Evolutionary conservation across 1,140 invertebrate species (phyloP), one percentile per base, ranked within the genome.

Genomic region (Planococcus citri): DNA sequence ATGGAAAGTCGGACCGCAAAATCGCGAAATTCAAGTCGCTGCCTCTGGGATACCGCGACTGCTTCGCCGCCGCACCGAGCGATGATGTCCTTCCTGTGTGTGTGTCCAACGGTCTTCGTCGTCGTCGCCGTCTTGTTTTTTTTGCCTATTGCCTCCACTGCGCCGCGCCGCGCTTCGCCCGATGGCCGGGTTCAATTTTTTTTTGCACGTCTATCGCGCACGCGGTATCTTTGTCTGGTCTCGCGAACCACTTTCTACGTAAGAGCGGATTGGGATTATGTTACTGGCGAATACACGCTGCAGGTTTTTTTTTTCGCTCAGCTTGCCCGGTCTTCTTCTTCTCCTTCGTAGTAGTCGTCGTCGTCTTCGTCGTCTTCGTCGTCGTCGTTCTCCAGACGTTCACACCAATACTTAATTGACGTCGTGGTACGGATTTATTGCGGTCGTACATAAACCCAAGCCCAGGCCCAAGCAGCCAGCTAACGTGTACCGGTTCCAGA

Each of bases 251-350:
- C 60, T 64, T 64, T 64, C 60, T 64, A 51, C 41, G 41, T 51
- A 51, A 14, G 41, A 51, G 60, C 60, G 60, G 60, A 64, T 64
- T 64, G 24, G 60, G 60, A 64, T 64, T 64, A 64, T 64, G 60
- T 64, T 64, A 64, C 60, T 64, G 3, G 60, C 60, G 17, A 64
- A n/a, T n/a, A 64, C 60, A 64, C 60, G 60, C 60, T 64, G n/a
- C 17, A 20, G 17, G 51, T 33, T 33, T 33, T 33, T 33, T 33
- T 33, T 33, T 33, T 12, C 12, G 12, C 29, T n/a, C n/a, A n/a
- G n/a, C 29, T 33, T 12, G 3, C 3, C 29, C 3, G 12, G 6
- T 51, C 41, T 51, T 51, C 41, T 14, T 51, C 41, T 20, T 51
- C 33, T 14, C 6, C 33, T 37, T 37, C 14, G n/a, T n/a, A n/a